A percentile compares a stretch with the other conserved stretches of the same genome.
phyloP scores from a whole-genome alignment of 2,888 invertebrate genomes.

The Villa cingulata region DNA sequence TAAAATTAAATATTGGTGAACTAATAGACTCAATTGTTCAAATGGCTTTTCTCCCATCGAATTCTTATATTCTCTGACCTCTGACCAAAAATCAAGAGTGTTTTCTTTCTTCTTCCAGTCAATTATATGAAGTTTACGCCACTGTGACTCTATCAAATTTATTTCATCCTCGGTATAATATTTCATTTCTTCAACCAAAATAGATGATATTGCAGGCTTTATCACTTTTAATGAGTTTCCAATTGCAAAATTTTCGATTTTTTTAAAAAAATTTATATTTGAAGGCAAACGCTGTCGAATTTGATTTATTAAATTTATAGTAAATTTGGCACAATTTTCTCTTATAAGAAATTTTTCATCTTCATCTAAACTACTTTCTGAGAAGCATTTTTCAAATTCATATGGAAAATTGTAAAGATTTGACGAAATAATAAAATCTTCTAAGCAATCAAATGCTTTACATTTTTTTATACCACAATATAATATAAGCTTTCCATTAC shows the following conservation, averaged over 20 bases:
- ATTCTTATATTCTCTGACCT: slow-evolving; percentile 4
- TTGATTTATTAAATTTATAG: neutral
- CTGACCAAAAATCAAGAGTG: slow-evolving; percentile 3
- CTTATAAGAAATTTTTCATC: too few species aligned
- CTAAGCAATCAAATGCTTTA: too few species aligned
- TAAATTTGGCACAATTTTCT: too few species aligned
- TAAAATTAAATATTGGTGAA: slow-evolving; percentile 2
- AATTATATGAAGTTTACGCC: slow-evolving; percentile 2
- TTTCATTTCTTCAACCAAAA: neutral
- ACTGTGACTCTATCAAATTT: slow-evolving; percentile 2
- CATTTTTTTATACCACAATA: too few species aligned
- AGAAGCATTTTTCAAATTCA: too few species aligned
- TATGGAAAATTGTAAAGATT: too few species aligned
- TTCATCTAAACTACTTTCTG: too few species aligned
- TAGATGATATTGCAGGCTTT: neutral
- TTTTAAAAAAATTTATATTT: neutral
- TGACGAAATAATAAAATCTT: too few species aligned
- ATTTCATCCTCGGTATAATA: neutral
- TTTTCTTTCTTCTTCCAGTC: neutral
- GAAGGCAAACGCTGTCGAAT: neutral
- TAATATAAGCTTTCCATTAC: too few species aligned
- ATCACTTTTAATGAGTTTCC: neutral
- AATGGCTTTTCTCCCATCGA: slow-evolving; percentile 2
- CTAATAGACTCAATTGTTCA: neutral
- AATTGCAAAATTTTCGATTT: neutral